Percentiles rank a stretch among this genome's conserved stretches.
Evolutionary conservation across 2,113 vertebrate species (phyloP).

Genomic region (Tragelaphus scriptus): DNA sequence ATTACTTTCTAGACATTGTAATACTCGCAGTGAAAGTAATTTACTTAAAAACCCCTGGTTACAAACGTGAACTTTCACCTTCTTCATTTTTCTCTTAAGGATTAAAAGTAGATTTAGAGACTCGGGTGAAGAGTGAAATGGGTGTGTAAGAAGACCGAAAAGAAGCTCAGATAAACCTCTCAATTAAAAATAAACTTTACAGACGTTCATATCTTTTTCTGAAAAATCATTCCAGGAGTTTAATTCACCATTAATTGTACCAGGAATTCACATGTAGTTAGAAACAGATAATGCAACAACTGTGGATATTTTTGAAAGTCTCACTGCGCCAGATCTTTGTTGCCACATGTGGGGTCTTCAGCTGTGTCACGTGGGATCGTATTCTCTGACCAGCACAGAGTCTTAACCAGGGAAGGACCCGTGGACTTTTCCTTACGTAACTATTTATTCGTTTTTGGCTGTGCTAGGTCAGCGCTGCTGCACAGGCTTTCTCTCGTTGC

Average conservation of each 20-base stretch:
- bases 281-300: neutral
- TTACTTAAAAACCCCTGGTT: neutral
- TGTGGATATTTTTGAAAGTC: neutral
- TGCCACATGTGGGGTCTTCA: neutral
- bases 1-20: neutral
- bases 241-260: neutral
- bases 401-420: neutral
- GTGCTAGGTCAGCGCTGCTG: neutral
- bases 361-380: neutral
- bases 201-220: neutral
- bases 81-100: neutral
- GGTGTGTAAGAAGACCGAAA: neutral
- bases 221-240: neutral
- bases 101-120: neutral
- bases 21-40: neutral
- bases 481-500: accelerated
- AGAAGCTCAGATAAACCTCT: neutral
- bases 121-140: neutral
- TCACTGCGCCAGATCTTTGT: neutral
- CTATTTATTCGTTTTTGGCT: neutral
- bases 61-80: neutral
- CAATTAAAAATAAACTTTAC: neutral
- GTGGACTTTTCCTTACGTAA: neutral
- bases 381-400: neutral
- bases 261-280: neutral